These are phyloP conservation scores for Cyphomyrus plagiostoma DNA, from an alignment of 2,113 vertebrate genomes.

Conservation along the genomic window DNA sequence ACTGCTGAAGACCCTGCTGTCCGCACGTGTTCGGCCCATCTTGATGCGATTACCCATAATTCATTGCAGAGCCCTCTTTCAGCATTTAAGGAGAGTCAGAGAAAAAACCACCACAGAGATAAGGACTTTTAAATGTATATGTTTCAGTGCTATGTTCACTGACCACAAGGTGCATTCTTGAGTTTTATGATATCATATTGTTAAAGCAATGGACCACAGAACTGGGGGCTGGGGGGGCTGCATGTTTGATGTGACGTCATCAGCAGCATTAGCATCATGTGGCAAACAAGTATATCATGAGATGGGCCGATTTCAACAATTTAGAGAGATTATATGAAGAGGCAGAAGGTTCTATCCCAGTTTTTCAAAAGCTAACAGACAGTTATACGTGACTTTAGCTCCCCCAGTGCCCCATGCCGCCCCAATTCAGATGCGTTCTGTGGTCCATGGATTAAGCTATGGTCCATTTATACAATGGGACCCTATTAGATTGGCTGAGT, in stretches of 20 bases:
- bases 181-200: neutral
- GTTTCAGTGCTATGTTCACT: neutral
- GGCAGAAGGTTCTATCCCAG: neutral
- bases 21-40: constrained; percentile 5
- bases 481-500: neutral
- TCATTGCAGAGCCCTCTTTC: neutral
- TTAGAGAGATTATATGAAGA: neutral
- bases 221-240: neutral
- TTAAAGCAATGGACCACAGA: neutral
- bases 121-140: neutral
- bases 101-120: neutral
- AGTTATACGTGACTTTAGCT: neutral
- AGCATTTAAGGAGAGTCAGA: neutral
- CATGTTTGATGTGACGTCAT: neutral
- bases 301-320: neutral
- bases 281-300: neutral
- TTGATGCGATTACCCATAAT: constrained; percentile 13
- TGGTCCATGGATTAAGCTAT: neutral
- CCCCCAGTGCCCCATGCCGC: neutral
- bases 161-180: neutral
- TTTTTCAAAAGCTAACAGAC: neutral
- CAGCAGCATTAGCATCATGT: neutral
- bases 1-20: neutral
- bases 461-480: neutral
- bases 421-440: neutral